Conservation (phyloP, 2,888 invertebrate species). For the Mesorhabditis sp. region DNA sequence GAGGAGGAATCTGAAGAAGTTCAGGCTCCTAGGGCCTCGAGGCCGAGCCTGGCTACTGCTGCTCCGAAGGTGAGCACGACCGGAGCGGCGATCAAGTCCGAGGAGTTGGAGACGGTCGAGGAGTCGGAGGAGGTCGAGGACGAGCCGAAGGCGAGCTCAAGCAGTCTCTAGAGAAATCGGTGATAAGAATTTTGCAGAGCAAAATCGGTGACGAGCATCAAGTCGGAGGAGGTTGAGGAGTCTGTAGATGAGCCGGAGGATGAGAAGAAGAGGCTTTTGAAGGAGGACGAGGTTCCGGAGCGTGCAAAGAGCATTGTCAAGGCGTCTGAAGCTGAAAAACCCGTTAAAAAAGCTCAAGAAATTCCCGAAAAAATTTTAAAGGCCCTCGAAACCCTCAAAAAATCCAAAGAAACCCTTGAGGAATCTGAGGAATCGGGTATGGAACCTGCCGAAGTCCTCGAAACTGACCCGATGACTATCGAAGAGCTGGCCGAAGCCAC, state of each 20-base stretch:
- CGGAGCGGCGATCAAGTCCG: background rate
- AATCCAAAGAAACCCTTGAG: conserved; percentile 13
- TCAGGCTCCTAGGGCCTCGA: background rate
- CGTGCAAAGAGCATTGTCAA: conserved; percentile 13
- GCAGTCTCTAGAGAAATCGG: conserved; percentile 15
- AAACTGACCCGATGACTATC: conserved; percentile 7
- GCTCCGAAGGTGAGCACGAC: background rate
- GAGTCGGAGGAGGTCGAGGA: conserved; percentile 18
- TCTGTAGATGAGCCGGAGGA: conserved; percentile 14
- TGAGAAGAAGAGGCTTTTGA: background rate
- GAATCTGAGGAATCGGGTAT: conserved; percentile 11
- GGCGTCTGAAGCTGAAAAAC: conserved; percentile 10
- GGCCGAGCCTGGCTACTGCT: background rate
- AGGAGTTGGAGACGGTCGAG: conserved; percentile 7
- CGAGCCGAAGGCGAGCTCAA: conserved; percentile 20
- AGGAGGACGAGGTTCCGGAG: background rate
- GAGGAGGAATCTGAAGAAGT: conserved; percentile 8
- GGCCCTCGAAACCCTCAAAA: conserved; percentile 11
- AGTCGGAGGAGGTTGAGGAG: conserved; percentile 18
- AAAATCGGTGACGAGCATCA: background rate
- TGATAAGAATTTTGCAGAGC: background rate
- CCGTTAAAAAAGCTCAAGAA: conserved; percentile 6
- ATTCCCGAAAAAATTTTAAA: conserved; percentile 10
- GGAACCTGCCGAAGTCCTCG: conserved; percentile 10
- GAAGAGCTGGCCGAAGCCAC: conserved; percentile 7